Evolutionary conservation across 2,888 invertebrate genomes (phyloP), one percentile per base, ranked within the genome.

Genomic region (Caenorhabditis doughertyi): DNA sequence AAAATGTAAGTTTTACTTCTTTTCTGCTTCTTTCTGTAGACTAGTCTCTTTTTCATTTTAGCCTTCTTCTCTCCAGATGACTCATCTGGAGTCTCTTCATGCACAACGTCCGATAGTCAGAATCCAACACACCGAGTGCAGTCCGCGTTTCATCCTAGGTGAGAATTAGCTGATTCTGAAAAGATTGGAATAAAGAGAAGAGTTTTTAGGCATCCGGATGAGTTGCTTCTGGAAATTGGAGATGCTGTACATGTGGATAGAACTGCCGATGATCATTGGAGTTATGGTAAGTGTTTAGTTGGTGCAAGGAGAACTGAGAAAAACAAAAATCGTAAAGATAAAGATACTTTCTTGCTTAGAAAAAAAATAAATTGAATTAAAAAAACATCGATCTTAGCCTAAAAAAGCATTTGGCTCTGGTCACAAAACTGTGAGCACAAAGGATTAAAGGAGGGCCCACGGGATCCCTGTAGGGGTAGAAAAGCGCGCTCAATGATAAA

Each of bases 241-340:
- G 98, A 98, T 93, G 96, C 97, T 0, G 95, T 98, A 85, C 97
- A 97, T 92, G 97, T 99, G 18, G 91, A 92, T 55, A 89, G 91
- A 87, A 97, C 98, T 92, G 96, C 96, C 25, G 98, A 98, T 89
- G 98, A 98, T 92, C 94, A 97, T 84, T 98, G 98, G 98, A 97
- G 96, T 92, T 97, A 97, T 94, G 98, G 97, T 96, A 92, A 87
- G 70, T n/a, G n/a, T n/a, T n/a, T n/a, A n/a, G n/a, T n/a, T n/a
- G n/a, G n/a, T n/a, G n/a, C n/a, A n/a, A n/a, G n/a, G n/a, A n/a
- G n/a, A n/a, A n/a, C n/a, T n/a, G n/a, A n/a, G n/a, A n/a, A n/a
- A n/a, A n/a, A n/a, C n/a, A n/a, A n/a, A n/a, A n/a, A n/a, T n/a
- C n/a, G n/a, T n/a, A n/a, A n/a, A n/a, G n/a, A n/a, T n/a, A n/a